Evolutionary conservation across 2,797 vertebrate genomes (phyloP), one percentile per base, ranked within the genome.

Genomic region (Urophycis tenuis): DNA sequence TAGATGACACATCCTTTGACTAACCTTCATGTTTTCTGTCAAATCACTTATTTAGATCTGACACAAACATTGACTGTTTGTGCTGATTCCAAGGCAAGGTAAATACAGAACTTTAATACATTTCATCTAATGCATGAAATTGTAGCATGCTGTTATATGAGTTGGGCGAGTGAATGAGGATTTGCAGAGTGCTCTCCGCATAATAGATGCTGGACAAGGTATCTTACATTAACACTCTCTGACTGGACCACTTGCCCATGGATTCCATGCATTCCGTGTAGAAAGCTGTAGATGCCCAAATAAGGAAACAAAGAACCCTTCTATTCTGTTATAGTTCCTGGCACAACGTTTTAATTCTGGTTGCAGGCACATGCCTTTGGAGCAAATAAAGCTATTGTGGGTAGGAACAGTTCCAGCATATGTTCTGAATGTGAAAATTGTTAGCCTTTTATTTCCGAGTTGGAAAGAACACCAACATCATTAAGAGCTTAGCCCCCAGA

Each of bases 251-350:
- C 82, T 86, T 84, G 84, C 82, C 72, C 75, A 80, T 79, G 77
- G 83, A 91, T 93, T 93, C 90, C 84, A 77, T 22, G 80, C 87
- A 91, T 92, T 91, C 88, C 85, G 73, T 71, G 75, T 81, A 41
- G n/a, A 60, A n/a, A n/a, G 77, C 80, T 64, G 78, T 84, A 82
- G 80, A 81, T 82, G 82, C 79, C 88, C 88, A 87, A 91, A 90
- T 86, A 90, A 87, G 88, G 89, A 83, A 80, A 82, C 74, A 72
- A 84, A 75, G 70, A 77, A 74, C 87, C 83, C 81, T 80, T 78
- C 77, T 74, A 80, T 84, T 82, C 74, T 88, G 87, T 88, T 87
- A 78, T 78, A 79, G 78, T 81, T 78, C 79, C 79, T 78, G 84
- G 79, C 79, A 79, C 80, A 39, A 74, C 88, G 81, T 88, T 87